phyloP scores from a whole-genome alignment of 2,113 vertebrate species.

The Perca schrenkii region DNA sequence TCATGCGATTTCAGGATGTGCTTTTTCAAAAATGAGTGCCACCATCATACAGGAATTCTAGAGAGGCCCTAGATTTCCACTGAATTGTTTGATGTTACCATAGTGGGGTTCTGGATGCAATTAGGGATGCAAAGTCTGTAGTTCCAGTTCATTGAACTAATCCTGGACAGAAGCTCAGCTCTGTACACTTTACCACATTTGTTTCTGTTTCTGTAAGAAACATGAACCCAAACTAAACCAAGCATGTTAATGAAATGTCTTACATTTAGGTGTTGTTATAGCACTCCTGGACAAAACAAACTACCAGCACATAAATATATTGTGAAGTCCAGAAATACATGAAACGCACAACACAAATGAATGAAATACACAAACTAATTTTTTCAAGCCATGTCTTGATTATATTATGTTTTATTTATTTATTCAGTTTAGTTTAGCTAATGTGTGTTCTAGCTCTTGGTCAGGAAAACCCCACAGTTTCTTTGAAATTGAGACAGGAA shows the following conservation, averaged over 20 bases:
- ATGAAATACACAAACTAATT: background rate
- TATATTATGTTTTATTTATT: conserved; percentile 9
- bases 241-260: conserved; percentile 25
- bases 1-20: background rate
- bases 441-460: background rate
- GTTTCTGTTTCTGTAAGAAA: conserved; percentile 31
- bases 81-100: background rate
- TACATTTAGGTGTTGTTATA: conserved; percentile 8
- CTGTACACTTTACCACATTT: background rate
- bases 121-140: background rate
- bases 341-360: background rate
- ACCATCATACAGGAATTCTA: background rate
- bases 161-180: background rate
- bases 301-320: background rate
- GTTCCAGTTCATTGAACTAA: background rate
- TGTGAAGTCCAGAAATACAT: background rate
- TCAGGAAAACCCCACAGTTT: conserved; percentile 17
- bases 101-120: background rate
- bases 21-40: background rate
- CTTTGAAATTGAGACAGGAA: background rate
- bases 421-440: conserved; percentile 10
- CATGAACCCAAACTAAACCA: background rate
- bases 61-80: background rate
- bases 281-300: background rate
- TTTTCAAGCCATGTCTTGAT: background rate